Conservation (phyloP, 1,140 invertebrate genomes). For the Cephus cinctus region DNA sequence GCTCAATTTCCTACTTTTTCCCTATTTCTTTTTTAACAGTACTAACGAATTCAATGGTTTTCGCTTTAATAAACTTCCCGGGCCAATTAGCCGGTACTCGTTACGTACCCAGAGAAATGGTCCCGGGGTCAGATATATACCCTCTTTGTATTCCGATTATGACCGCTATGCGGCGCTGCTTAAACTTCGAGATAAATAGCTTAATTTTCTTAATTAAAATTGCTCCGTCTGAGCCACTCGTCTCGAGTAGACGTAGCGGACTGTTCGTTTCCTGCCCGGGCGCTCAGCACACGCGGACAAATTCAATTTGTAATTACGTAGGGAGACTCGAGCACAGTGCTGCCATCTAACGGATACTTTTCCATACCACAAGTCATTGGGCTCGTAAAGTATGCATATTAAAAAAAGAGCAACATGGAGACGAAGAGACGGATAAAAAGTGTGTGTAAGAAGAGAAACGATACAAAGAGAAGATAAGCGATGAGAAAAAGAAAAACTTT, state of each 20-base stretch:
- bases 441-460: too few relatives aligned
- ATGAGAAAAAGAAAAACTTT: too few relatives aligned
- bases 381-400: too few relatives aligned
- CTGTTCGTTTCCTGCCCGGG: slow-evolving; percentile 20
- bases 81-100: slow-evolving; percentile 29
- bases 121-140: background rate
- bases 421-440: too few relatives aligned
- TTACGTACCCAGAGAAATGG: slow-evolving; percentile 21
- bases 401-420: too few relatives aligned
- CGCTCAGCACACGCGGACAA: too few relatives aligned
- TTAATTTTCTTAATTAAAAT: slow-evolving; percentile 46
- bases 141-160: slow-evolving; percentile 19
- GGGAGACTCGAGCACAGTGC: too few relatives aligned
- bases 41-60: slow-evolving; percentile 15
- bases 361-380: too few relatives aligned
- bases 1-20: too few relatives aligned
- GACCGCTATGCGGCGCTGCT: slow-evolving; percentile 8
- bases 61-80: slow-evolving; percentile 22
- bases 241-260: slow-evolving; percentile 11
- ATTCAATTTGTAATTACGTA: too few relatives aligned
- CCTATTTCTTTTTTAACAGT: slow-evolving; percentile 17
- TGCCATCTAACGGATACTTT: too few relatives aligned
- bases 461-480: too few relatives aligned
- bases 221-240: slow-evolving; percentile 1
- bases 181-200: slow-evolving; percentile 35